Percentiles rank a stretch among this genome's conserved stretches.
These are phyloP conservation scores for Peribatodes rhomboidaria DNA, from an alignment of 2,888 invertebrate genomes.

Conservation along the genomic window DNA sequence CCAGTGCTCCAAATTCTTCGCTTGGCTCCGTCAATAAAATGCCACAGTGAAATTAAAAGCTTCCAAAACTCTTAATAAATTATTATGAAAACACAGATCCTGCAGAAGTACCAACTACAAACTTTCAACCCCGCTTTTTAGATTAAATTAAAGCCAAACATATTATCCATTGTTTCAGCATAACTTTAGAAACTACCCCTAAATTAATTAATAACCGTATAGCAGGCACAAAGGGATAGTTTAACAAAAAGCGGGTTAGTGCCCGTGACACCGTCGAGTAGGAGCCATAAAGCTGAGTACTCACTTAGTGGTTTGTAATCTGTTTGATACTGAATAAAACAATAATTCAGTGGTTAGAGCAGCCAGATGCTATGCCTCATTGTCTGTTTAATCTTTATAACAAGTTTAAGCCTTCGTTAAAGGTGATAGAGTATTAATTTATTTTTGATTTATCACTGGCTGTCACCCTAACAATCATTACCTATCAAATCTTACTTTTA, in stretches of 20 bases:
- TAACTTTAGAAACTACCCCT: conserved; percentile 29
- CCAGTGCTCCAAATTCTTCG: no score
- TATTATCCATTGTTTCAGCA: conserved; percentile 27
- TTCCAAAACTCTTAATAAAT: no score
- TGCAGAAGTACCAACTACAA: conserved; percentile 1
- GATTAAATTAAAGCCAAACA: conserved; percentile 20
- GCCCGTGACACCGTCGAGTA: conserved; percentile 17
- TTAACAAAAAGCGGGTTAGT: conserved; percentile 27
- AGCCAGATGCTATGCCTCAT: background rate
- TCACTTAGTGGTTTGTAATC: background rate
- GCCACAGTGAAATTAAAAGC: no score
- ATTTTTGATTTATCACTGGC: no score
- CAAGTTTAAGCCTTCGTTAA: no score
- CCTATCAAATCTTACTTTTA: no score
- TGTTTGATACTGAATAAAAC: background rate
- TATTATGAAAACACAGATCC: background rate
- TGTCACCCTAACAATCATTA: no score
- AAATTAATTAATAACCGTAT: conserved; percentile 37
- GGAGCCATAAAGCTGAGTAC: background rate
- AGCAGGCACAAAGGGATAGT: conserved; percentile 22
- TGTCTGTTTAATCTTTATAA: no score
- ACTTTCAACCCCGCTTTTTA: conserved; percentile 6
- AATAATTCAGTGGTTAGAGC: background rate
- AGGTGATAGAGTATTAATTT: no score
- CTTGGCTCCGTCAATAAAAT: no score